Conservation (phyloP, 2,113 vertebrate genomes). For the Halichoerus grypus region DNA sequence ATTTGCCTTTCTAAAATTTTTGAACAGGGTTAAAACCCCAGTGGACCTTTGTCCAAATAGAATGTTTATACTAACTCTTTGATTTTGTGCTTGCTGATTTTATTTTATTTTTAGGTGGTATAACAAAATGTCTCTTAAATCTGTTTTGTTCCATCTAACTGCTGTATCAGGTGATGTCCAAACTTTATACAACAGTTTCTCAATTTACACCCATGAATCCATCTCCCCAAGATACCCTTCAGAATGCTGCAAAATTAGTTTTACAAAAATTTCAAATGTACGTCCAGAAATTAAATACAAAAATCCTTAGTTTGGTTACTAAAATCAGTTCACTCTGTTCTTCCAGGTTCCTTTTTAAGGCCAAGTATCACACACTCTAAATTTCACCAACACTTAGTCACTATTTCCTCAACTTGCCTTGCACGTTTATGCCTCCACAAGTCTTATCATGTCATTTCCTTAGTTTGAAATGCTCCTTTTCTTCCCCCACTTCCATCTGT, state of each 20-base stretch:
- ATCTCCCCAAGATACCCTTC: neutral
- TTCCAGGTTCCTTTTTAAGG: neutral
- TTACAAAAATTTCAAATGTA: neutral
- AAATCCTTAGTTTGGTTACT: neutral
- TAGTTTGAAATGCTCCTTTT: neutral
- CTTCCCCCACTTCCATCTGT: neutral
- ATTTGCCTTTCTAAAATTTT: slow-evolving; percentile 38
- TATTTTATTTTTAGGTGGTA: neutral
- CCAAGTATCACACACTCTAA: neutral
- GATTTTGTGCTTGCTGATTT: neutral
- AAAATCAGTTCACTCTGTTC: neutral
- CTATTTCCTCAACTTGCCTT: neutral
- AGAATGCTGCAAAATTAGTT: neutral
- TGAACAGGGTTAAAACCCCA: neutral
- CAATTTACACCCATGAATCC: neutral
- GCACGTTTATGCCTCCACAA: neutral
- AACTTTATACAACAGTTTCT: neutral
- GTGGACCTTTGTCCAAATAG: neutral
- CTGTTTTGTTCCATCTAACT: neutral
- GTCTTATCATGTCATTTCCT: neutral
- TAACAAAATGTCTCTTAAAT: neutral
- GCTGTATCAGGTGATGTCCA: neutral
- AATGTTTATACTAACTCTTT: neutral
- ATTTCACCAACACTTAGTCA: neutral
- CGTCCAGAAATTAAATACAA: neutral